Conservation (phyloP, 2,113 vertebrate species). For the Chaetops frenatus region DNA sequence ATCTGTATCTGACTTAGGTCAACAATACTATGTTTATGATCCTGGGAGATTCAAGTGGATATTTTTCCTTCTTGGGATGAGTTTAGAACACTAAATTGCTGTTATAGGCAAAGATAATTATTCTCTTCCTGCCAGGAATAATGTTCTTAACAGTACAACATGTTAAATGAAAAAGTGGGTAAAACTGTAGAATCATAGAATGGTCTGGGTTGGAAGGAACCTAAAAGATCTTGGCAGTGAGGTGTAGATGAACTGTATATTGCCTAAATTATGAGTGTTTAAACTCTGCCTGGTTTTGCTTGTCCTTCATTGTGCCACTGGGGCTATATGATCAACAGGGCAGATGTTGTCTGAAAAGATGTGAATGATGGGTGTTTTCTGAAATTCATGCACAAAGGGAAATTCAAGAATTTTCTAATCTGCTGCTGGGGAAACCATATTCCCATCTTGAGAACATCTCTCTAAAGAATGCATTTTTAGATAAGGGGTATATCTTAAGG, state of each 20-base stretch:
- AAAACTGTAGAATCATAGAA: not conserved
- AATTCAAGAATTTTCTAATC: not conserved
- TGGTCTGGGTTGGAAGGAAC: not conserved
- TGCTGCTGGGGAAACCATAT: not conserved
- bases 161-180: not conserved
- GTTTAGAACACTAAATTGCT: not conserved
- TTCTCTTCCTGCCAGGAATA: not conserved
- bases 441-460: not conserved
- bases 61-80: not conserved
- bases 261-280: not conserved
- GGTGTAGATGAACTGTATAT: not conserved
- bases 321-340: not conserved
- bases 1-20: not conserved
- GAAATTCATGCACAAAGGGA: not conserved
- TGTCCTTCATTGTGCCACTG: rapidly evolving
- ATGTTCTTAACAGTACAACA: not conserved
- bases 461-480: not conserved
- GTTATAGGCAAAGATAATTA: not conserved
- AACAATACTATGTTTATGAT: not conserved
- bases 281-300: not conserved
- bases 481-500: not conserved
- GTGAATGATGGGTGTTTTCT: not conserved
- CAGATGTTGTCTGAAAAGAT: not conserved
- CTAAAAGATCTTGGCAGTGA: not conserved
- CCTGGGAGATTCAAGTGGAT: not conserved